Percentiles rank a stretch among this genome's conserved stretches.
These are phyloP conservation scores for Alligator sinensis DNA, from an alignment of 2,113 vertebrate species.

Conservation along the genomic window DNA sequence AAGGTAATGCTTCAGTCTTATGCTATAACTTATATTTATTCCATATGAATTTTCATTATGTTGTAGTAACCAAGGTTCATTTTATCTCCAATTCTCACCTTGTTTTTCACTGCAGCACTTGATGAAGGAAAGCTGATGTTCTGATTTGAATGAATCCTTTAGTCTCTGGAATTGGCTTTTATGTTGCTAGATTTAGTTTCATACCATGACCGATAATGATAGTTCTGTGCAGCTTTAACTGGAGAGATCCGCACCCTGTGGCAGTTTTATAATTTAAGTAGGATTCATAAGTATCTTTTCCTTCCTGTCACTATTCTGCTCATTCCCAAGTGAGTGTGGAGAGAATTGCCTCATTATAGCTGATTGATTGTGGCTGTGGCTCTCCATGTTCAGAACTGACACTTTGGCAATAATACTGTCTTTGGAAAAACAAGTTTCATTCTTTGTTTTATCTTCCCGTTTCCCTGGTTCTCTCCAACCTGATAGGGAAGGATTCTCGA, in stretches of 20 bases:
- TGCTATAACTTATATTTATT: not conserved
- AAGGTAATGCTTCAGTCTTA: not conserved
- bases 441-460: not conserved
- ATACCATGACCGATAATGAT: not conserved
- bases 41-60: not conserved
- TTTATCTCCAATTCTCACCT: not conserved
- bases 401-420: not conserved
- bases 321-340: not conserved
- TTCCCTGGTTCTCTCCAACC: not conserved
- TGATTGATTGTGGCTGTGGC: not conserved
- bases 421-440: not conserved
- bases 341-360: not conserved
- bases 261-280: not conserved
- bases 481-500: conserved; percentile 93
- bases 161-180: not conserved
- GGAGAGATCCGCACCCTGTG: not conserved
- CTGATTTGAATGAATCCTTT: not conserved
- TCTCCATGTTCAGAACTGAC: not conserved
- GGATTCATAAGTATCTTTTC: not conserved
- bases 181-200: not conserved
- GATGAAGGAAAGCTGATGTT: not conserved
- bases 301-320: accelerated
- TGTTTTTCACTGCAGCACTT: not conserved
- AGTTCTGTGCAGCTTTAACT: not conserved
- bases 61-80: not conserved